Base-by-base conservation (phyloP, 2,888 invertebrate species). In the Nemapogon koenigi region DNA sequence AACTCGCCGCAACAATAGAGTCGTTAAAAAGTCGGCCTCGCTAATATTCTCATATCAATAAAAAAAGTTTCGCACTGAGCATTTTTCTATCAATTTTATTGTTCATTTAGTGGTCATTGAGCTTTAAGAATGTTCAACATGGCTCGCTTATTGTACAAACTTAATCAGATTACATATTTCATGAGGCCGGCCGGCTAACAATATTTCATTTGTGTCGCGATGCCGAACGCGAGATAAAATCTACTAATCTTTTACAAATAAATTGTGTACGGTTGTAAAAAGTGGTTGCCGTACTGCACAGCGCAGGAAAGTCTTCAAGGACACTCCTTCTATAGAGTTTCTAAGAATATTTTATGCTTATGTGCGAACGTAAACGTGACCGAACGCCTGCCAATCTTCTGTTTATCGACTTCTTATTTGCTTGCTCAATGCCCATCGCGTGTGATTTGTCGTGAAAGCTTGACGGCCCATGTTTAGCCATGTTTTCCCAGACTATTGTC, bases 151-250 rank as follows among this genome's bases (percentile, higher is more conserved):
- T 16, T 19, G 14, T 31, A 53, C n/a, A n/a, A n/a, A n/a, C 50
- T 53, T 62, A 59, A 62, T 62, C 59, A 59, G 57, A 63, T 62
- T 62, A 60, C 52, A 59, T 62, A 58, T 66, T 66, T 62, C 59
- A 62, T 65, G 59, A 62, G 61, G 59, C 49, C 48, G 53, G 50
- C 49, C 51, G 49, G 51, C 49, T 44, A 43, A 8, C 55, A 53
- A 64, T 67, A 65, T 63, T 66, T 69, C 58, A 65, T 67, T 59
- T 59, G 55, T 59, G 60, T 63, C 59, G 57, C 62, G 57, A 61
- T 61, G 55, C 61, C 57, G 57, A 61, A 56, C 52, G 52, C 47
- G 49, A 60, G 66, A 70, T 71, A 60, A 50, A 55, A 66, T 65
- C 62, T 62, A 53, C 50, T 53, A 56, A 55, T 59, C 61, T 62